Conservation (phyloP, 1,140 invertebrate genomes). For the Heliconius melpomene region DNA sequence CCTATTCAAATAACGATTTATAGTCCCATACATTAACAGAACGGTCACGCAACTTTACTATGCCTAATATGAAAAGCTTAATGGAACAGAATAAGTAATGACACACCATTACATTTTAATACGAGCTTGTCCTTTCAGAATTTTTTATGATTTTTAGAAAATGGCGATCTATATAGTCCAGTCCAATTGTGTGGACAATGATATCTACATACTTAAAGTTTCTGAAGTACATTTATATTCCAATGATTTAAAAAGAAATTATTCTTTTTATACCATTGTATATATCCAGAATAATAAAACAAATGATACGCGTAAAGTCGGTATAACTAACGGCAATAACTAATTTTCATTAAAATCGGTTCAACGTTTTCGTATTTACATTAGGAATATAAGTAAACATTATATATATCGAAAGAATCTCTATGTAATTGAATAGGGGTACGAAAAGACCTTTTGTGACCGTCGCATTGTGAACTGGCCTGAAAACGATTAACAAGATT, state of each 20-base stretch:
- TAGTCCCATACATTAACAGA: not conserved
- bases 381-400: not conserved
- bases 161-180: not conserved
- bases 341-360: too few species aligned
- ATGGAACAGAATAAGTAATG: slow-evolving; percentile 3
- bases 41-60: not conserved
- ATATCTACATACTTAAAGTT: not conserved
- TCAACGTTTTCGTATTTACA: not conserved
- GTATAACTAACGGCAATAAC: too few species aligned
- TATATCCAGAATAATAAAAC: too few species aligned
- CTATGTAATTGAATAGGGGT: not conserved
- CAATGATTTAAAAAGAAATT: too few species aligned
- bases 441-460: not conserved
- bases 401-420: not conserved
- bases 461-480: not conserved
- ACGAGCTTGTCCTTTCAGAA: not conserved
- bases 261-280: too few species aligned
- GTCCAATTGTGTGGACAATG: not conserved
- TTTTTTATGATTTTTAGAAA: not conserved
- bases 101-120: not conserved
- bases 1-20: not conserved
- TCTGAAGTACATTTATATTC: not conserved
- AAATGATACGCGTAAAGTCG: too few species aligned
- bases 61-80: not conserved
- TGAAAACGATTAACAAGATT: not conserved